Evolutionary conservation across 2,888 invertebrate species (phyloP).

Genomic region (Sesamia inferens): DNA sequence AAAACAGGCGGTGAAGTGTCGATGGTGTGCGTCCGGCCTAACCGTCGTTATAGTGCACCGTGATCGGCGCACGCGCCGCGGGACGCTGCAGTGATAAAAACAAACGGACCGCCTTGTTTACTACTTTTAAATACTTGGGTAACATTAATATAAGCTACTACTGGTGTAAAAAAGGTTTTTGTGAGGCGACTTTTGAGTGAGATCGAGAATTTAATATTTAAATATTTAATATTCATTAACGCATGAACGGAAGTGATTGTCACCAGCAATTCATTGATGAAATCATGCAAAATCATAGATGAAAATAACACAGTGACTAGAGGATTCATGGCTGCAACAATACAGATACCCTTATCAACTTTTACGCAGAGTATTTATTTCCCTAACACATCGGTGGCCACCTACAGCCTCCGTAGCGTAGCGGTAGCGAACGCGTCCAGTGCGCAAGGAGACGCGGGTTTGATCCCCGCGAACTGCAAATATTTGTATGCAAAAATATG

Average conservation of each 20-base stretch:
- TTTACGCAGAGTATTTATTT: too few species aligned
- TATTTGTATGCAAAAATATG: too few species aligned
- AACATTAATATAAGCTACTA: constrained; percentile 57
- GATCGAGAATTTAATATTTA: not conserved
- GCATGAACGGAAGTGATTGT: not conserved
- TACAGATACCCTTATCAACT: too few species aligned
- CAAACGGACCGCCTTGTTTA: constrained; percentile 63
- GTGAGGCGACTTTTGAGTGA: constrained; percentile 37
- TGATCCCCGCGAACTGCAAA: too few species aligned
- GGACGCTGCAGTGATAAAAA: constrained; percentile 64
- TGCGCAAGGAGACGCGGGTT: too few species aligned
- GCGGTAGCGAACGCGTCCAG: too few species aligned
- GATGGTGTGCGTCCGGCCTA: constrained; percentile 38
- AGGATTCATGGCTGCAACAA: not conserved
- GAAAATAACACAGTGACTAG: not conserved
- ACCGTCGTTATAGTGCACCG: constrained; percentile 47
- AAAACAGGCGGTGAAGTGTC: constrained; percentile 37
- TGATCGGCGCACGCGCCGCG: constrained; percentile 58
- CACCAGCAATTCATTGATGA: not conserved
- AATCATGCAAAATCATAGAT: not conserved
- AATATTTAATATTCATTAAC: not conserved
- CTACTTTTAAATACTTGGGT: constrained; percentile 64
- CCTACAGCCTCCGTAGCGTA: too few species aligned
- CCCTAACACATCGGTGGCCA: too few species aligned
- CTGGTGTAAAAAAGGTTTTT: constrained; percentile 6